phyloP scores from a whole-genome alignment of 2,888 invertebrate genomes.

The Esperia sulphurella region DNA sequence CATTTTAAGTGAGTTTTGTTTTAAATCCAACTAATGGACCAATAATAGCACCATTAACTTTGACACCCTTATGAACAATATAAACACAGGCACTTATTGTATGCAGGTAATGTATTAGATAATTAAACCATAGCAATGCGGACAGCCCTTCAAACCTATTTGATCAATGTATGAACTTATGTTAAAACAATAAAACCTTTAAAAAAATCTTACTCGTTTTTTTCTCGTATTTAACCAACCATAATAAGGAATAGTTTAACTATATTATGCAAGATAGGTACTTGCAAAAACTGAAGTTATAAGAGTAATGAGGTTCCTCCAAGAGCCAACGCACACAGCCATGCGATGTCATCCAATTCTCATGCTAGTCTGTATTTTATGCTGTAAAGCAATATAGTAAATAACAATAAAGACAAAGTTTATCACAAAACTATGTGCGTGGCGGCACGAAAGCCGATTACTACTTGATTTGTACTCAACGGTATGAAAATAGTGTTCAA shows the following conservation, averaged over 20 bases:
- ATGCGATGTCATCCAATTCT: too few species aligned
- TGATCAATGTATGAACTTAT: slow-evolving; percentile 76
- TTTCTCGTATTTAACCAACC: slow-evolving; percentile 17
- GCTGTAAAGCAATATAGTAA: too few species aligned
- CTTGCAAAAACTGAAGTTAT: too few species aligned
- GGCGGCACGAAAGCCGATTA: too few species aligned
- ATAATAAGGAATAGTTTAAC: neutral
- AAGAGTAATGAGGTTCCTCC: too few species aligned
- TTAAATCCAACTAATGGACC: slow-evolving; percentile 69
- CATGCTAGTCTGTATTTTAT: too few species aligned
- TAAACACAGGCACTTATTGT: slow-evolving; percentile 29
- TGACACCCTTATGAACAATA: slow-evolving; percentile 43
- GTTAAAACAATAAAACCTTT: slow-evolving; percentile 70
- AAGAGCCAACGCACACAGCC: too few species aligned
- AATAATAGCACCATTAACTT: slow-evolving; percentile 54
- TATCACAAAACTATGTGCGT: too few species aligned
- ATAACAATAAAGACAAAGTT: too few species aligned
- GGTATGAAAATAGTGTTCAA: too few species aligned
- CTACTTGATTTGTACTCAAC: too few species aligned
- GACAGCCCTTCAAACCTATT: slow-evolving; percentile 69
- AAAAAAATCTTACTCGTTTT: slow-evolving; percentile 54
- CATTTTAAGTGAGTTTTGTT: slow-evolving; percentile 45
- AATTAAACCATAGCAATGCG: slow-evolving; percentile 48
- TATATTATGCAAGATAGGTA: too few species aligned
- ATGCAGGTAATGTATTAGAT: slow-evolving; percentile 34